phyloP scores from a whole-genome alignment of 2,888 invertebrate genomes.

The Labia minor region DNA sequence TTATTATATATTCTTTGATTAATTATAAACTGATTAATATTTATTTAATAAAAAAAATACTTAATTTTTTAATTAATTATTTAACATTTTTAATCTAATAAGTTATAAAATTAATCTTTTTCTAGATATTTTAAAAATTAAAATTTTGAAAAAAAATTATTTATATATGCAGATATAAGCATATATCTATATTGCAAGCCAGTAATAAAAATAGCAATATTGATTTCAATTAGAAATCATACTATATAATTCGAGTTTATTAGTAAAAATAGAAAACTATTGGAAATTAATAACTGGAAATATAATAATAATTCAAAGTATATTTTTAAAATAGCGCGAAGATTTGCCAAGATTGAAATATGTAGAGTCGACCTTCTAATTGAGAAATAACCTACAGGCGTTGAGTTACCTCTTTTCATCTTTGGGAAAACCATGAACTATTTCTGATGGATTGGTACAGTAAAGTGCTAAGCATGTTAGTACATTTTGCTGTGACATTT shows the following conservation, averaged over 20 bases:
- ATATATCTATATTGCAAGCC: no score
- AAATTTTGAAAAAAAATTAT: not conserved
- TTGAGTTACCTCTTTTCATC: not conserved
- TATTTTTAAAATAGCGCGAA: conserved; percentile 5
- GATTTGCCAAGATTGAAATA: not conserved
- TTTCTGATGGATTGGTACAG: not conserved
- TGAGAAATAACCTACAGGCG: not conserved
- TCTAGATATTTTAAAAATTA: not conserved
- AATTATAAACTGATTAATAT: no score
- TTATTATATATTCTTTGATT: no score
- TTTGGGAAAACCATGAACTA: not conserved
- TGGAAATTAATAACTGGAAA: no score
- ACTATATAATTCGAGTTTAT: no score
- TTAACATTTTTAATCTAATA: no score
- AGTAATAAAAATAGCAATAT: no score
- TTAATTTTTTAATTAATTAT: not conserved
- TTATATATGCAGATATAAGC: not conserved
- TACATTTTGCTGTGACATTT: not conserved
- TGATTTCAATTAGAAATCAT: no score
- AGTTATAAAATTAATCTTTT: not conserved
- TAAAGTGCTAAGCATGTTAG: not conserved
- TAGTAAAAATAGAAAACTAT: no score
- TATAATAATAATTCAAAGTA: no score
- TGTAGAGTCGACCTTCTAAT: not conserved
- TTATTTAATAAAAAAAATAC: not conserved